Evolutionary conservation across 2,888 invertebrate species (phyloP), one percentile per base, ranked within the genome.

Genomic region (Entomobrya multifasciata): DNA sequence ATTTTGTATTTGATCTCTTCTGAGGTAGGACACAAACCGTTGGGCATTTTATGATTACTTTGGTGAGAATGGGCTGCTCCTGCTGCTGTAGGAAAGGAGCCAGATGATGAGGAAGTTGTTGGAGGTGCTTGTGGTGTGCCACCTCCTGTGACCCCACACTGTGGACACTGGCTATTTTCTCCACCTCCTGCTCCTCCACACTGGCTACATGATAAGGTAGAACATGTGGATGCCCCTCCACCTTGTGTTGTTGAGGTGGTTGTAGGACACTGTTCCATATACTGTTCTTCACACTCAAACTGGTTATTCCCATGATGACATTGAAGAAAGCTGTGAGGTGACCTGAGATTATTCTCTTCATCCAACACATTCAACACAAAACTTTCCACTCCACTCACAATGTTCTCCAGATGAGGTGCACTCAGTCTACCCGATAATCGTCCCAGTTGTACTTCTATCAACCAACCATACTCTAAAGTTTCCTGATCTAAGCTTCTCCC

Each of bases 381-480:
- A 0, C 98, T 97, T 93, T 99, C 98, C 78, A 99, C 92, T 1
- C 97, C 96, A 25, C 97, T 96, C 15, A 97, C 94, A 10, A 99
- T 94, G 92, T 97, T 96, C 92, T 97, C 96, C 0, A 99, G 92
- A 94, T 96, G 98, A 0, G 98, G 97, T 30, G 96, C 94, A 0
- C 98, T 97, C 67, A 99, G 93, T 92, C 97, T 96, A 0, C 98
- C 99, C 30, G 96, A 97, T 17, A 99, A 93, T 92, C 98, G 98
- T 0, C 99, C 99, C 60, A 99, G 93, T 91, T 98, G 97, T 4
- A 98, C 94, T 93, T 99, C 99, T 91, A 99, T 95, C 91, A 99
- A 94, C 99, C 99, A 99, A 0, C 96, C 97, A 92, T 99, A 99
- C 92, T 99, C 99, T 20, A 99, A 93, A 0, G 99, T 98, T 91